A percentile compares a stretch with the other conserved stretches of the same genome.
These are phyloP conservation scores for Aphidoletes aphidimyza DNA, from an alignment of 2,888 invertebrate genomes.

Conservation along the genomic window DNA sequence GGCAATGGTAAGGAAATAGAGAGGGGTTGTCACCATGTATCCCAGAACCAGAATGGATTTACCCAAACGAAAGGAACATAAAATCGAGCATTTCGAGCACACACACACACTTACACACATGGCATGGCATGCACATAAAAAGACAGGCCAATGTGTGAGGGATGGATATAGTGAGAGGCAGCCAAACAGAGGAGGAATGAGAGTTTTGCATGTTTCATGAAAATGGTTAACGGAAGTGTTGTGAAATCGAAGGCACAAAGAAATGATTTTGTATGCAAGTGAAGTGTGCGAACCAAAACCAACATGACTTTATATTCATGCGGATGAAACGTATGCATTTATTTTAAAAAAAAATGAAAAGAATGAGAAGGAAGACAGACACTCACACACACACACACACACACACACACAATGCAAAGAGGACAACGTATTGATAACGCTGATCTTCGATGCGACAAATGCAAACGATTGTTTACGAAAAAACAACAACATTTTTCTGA, in stretches of 20 bases:
- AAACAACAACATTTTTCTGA: neutral
- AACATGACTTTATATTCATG: conserved; percentile 21
- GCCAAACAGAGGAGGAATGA: neutral
- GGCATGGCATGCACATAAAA: neutral
- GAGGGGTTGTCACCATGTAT: neutral
- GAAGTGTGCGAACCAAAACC: neutral
- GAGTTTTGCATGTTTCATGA: conserved; percentile 28
- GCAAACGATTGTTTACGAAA: neutral
- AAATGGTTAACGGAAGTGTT: conserved; percentile 25
- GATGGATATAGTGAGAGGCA: too few relatives aligned
- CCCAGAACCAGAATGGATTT: neutral
- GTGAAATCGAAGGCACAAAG: neutral
- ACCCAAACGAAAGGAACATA: neutral
- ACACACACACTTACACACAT: neutral
- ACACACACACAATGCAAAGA: too few relatives aligned
- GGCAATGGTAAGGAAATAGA: neutral
- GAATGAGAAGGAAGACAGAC: neutral
- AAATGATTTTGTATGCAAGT: neutral
- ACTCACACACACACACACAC: too few relatives aligned
- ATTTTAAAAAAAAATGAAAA: neutral
- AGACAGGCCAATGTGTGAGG: too few relatives aligned
- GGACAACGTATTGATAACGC: neutral
- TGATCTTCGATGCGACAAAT: neutral
- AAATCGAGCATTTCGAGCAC: neutral
- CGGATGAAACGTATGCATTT: conserved; percentile 34